Conservation (phyloP, 2,888 invertebrate genomes). For the Coleophora flavipennella region DNA sequence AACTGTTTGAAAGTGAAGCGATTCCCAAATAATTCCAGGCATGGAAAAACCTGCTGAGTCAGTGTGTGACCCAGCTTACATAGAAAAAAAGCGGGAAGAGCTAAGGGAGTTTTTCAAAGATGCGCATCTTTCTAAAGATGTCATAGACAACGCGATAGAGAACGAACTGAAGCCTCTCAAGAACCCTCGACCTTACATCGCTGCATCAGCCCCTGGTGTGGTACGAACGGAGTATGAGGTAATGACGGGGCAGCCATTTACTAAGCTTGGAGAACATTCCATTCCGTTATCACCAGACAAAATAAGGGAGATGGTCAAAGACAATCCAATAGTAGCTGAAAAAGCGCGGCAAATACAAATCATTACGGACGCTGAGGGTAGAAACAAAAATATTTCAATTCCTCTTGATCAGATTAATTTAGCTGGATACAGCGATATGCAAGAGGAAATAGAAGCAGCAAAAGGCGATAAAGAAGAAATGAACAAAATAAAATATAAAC, state of each 20-base stretch:
- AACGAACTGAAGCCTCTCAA: constrained; percentile 48
- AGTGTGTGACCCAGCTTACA: constrained; percentile 26
- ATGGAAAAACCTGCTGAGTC: constrained; percentile 30
- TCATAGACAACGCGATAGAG: constrained; percentile 46
- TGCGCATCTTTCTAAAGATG: constrained; percentile 38
- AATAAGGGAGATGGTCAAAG: constrained; percentile 42
- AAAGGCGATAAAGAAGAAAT: constrained; percentile 34
- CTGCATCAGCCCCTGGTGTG: constrained; percentile 41
- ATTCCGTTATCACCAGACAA: constrained; percentile 42
- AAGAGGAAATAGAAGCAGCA: constrained; percentile 38
- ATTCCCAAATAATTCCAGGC: neutral
- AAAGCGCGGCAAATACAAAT: constrained; percentile 63
- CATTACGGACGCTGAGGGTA: constrained; percentile 24
- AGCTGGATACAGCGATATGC: constrained; percentile 34
- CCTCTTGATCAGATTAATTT: constrained; percentile 49
- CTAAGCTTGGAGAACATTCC: constrained; percentile 39
- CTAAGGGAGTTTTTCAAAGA: constrained; percentile 46
- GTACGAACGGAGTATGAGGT: constrained; percentile 56
- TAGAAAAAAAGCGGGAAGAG: constrained; percentile 45
- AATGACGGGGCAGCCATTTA: constrained; percentile 63
- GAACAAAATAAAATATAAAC: constrained; percentile 44
- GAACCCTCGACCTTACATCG: constrained; percentile 41
- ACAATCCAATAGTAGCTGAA: constrained; percentile 47
- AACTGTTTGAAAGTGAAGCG: neutral
- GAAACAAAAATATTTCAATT: constrained; percentile 28